Percentiles rank a stretch among this genome's conserved stretches.
Conservation (phyloP, 2,113 vertebrate genomes). For the Sturnira hondurensis region DNA sequence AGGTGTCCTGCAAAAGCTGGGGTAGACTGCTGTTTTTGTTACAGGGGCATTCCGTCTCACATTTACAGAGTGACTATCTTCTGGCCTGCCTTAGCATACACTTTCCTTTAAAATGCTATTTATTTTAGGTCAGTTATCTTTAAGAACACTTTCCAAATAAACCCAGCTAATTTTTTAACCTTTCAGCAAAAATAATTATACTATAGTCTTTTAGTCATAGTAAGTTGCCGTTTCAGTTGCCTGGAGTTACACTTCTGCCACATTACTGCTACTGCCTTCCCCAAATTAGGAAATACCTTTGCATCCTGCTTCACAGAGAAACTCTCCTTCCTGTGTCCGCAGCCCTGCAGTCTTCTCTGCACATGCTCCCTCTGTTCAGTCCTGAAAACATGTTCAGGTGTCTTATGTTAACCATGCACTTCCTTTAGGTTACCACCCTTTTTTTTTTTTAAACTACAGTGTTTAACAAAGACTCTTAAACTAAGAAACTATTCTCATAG, state of each 20-base stretch:
- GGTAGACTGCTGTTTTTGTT: background rate
- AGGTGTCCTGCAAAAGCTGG: background rate
- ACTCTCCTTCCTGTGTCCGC: background rate
- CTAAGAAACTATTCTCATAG: background rate
- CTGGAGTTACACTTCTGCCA: background rate
- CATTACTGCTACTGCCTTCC: background rate
- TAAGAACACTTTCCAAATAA: background rate
- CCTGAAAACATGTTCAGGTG: background rate
- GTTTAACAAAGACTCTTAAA: slow-evolving; percentile 14
- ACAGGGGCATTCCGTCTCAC: background rate
- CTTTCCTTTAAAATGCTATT: background rate
- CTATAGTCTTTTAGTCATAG: background rate
- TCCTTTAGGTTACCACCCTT: background rate
- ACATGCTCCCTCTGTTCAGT: background rate
- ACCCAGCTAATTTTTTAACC: background rate
- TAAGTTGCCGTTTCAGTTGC: background rate
- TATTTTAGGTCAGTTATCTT: background rate
- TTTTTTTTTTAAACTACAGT: background rate
- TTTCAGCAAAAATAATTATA: background rate
- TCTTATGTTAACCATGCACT: background rate
- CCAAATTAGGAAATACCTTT: background rate
- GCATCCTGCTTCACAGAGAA: background rate
- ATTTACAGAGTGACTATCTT: background rate
- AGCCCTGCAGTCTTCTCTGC: background rate
- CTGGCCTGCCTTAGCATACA: background rate